A percentile compares a stretch with the other conserved stretches of the same genome.
These are phyloP conservation scores for Nemapogon koenigi DNA, from an alignment of 2,888 invertebrate species.

Conservation along the genomic window DNA sequence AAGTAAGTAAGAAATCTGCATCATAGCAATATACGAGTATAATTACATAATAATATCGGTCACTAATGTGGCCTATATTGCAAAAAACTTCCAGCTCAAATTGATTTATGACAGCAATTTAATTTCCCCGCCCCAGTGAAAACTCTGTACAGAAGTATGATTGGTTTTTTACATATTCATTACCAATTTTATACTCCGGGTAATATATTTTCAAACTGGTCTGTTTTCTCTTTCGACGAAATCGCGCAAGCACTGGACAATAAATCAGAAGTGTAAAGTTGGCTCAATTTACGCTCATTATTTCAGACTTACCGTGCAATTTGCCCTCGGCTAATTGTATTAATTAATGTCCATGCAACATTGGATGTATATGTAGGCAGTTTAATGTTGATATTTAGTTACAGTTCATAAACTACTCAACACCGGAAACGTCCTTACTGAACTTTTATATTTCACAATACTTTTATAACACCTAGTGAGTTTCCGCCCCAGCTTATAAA, in stretches of 20 bases:
- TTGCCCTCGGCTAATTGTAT: conserved; percentile 61
- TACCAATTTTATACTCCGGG: conserved; percentile 56
- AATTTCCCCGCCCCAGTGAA: conserved; percentile 39
- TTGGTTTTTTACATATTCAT: conserved; percentile 59
- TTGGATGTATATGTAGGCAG: conserved; percentile 37
- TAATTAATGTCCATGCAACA: conserved; percentile 57
- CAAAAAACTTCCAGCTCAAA: too few species aligned
- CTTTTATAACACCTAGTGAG: too few species aligned
- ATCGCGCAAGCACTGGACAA: conserved; percentile 56
- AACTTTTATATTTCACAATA: too few species aligned
- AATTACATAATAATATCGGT: too few species aligned
- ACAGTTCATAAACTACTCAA: conserved; percentile 5
- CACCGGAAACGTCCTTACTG: too few species aligned
- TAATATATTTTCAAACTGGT: conserved; percentile 42
- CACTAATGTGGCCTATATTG: too few species aligned
- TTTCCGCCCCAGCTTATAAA: too few species aligned
- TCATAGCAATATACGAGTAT: too few species aligned
- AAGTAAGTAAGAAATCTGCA: too few species aligned
- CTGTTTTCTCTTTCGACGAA: conserved; percentile 63
- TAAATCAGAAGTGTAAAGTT: conserved; percentile 64
- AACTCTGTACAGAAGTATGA: conserved; percentile 46
- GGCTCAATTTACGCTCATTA: conserved; percentile 62
- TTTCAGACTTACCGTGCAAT: conserved; percentile 57
- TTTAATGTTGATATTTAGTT: conserved; percentile 3
- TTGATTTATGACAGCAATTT: conserved; percentile 19